Evolutionary conservation across 2,888 invertebrate genomes (phyloP).

Genomic region (Lordiphosa andalusiaca): DNA sequence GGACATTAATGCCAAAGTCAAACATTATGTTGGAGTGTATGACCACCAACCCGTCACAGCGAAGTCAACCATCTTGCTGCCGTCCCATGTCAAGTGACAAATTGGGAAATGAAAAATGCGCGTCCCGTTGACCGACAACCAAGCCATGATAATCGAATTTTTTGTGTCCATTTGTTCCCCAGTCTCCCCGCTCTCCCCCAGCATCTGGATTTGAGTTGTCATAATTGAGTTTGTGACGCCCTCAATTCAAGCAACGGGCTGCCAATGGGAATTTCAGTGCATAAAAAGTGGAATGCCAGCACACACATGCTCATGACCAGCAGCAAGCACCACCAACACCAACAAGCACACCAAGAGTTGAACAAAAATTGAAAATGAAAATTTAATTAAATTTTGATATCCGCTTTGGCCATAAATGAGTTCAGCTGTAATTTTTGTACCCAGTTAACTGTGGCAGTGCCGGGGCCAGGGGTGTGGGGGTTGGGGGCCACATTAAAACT

Average conservation of each 20-base stretch:
- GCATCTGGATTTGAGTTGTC: conserved; percentile 34
- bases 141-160: conserved; percentile 64
- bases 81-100: conserved; percentile 69
- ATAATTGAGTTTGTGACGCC: conserved; percentile 65
- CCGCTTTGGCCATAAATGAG: conserved; percentile 52
- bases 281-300: conserved; percentile 36
- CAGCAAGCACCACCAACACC: not conserved
- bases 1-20: conserved; percentile 72
- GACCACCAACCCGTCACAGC: conserved; percentile 19
- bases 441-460: conserved; percentile 28
- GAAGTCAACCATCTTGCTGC: conserved; percentile 27
- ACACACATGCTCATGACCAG: conserved; percentile 2
- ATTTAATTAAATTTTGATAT: conserved; percentile 74
- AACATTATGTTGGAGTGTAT: conserved; percentile 59
- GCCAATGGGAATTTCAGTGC: conserved; percentile 45
- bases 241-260: conserved; percentile 12
- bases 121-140: conserved; percentile 39
- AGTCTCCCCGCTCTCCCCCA: no score
- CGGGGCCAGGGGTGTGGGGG: not conserved
- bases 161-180: conserved; percentile 19
- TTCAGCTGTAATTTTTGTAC: conserved; percentile 46
- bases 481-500: conserved; percentile 59
- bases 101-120: conserved; percentile 66
- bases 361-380: conserved; percentile 68
- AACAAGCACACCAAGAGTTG: no score